These are phyloP conservation scores for Anoplopoma fimbria DNA, from an alignment of 2,113 vertebrate genomes.

Conservation along the genomic window DNA sequence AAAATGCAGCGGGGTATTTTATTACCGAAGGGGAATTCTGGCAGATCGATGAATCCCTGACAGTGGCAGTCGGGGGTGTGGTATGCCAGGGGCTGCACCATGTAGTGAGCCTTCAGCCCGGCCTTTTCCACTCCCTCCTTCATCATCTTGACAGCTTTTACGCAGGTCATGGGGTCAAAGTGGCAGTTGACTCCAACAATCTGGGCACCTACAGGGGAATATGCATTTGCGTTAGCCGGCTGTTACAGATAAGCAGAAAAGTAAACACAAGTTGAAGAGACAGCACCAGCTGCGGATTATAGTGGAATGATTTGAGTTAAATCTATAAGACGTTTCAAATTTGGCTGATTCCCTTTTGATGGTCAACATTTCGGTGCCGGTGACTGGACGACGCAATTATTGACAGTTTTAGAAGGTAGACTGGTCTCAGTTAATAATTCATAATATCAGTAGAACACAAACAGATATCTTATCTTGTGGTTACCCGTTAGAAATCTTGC, in stretches of 20 bases:
- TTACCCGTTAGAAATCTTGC: neutral
- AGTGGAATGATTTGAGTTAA: neutral
- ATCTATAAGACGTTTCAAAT: neutral
- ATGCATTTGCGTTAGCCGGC: neutral
- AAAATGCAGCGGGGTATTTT: neutral
- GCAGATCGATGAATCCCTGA: conserved; percentile 96
- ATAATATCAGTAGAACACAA: neutral
- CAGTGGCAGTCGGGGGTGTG: conserved; percentile 96
- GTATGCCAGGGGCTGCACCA: conserved; percentile 94
- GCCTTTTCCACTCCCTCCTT: conserved; percentile 92
- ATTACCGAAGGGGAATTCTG: conserved; percentile 97
- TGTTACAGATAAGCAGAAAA: conserved; percentile 13
- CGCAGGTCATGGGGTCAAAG: conserved; percentile 91
- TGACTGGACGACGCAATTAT: neutral
- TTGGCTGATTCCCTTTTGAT: neutral
- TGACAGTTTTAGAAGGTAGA: neutral
- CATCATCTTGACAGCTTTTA: conserved; percentile 92
- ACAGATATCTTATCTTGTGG: neutral
- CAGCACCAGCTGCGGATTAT: neutral
- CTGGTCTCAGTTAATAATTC: neutral
- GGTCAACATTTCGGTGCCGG: neutral
- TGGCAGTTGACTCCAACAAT: conserved; percentile 97
- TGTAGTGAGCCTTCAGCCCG: conserved; percentile 92
- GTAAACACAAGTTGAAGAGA: neutral
- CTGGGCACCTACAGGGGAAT: conserved; percentile 87